Conservation (phyloP, 2,797 vertebrate species). For the Cottoperca gobio region DNA sequence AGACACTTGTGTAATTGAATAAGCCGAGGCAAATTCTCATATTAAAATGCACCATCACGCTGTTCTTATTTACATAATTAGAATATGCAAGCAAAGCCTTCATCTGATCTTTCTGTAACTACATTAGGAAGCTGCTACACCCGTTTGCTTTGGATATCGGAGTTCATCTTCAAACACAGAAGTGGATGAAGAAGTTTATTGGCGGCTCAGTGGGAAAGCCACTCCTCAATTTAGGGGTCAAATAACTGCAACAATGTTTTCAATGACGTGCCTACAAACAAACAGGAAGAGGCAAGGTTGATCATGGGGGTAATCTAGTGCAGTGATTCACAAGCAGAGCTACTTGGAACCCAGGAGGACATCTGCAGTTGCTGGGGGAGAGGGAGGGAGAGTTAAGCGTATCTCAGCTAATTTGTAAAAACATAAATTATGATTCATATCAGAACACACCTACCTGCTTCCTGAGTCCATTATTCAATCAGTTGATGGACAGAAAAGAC, state of each 20-base stretch:
- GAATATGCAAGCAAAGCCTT: slow-evolving; percentile 49
- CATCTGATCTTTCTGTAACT: slow-evolving; percentile 50
- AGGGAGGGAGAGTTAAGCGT: neutral
- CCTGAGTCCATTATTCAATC: neutral
- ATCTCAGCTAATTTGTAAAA: neutral
- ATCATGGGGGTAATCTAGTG: neutral
- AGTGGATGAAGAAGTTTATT: slow-evolving; percentile 23
- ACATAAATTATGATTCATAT: neutral
- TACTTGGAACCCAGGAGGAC: neutral
- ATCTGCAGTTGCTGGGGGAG: neutral
- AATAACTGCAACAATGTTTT: slow-evolving; percentile 10
- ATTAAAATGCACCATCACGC: slow-evolving; percentile 59
- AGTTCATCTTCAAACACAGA: slow-evolving; percentile 24
- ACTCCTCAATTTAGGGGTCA: slow-evolving; percentile 27
- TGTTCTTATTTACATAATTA: slow-evolving; percentile 62
- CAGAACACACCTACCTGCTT: neutral
- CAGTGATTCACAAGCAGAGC: neutral
- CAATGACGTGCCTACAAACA: slow-evolving; percentile 16
- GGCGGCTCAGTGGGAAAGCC: slow-evolving; percentile 6
- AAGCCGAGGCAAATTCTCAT: slow-evolving; percentile 31
- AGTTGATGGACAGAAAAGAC: neutral
- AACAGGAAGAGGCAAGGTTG: neutral
- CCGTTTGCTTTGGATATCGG: slow-evolving; percentile 61
- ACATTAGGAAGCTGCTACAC: slow-evolving; percentile 44
- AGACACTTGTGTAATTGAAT: slow-evolving; percentile 48